Percentiles rank a stretch among this genome's conserved stretches.
Conservation (phyloP, 1,140 invertebrate genomes). For the Pseudomyrmex gracilis region DNA sequence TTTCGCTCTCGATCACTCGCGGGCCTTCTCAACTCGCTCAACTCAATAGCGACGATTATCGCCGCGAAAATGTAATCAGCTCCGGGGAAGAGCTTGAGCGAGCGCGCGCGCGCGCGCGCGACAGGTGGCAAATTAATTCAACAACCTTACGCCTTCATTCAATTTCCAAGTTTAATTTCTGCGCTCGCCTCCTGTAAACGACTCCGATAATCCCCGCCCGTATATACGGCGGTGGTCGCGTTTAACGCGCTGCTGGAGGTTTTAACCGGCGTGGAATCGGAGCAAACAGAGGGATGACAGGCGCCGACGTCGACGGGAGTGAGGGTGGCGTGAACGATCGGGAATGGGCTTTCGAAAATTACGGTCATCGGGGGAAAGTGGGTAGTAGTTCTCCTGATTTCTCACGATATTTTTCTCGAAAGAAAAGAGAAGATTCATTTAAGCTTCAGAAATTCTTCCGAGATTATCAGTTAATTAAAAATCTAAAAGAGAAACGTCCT, state of each 20-base stretch:
- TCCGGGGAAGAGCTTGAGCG: neutral
- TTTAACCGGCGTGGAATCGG: constrained; percentile 46
- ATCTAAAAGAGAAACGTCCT: neutral
- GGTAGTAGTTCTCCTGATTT: neutral
- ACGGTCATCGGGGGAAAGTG: neutral
- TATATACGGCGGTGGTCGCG: constrained; percentile 31
- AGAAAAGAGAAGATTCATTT: neutral
- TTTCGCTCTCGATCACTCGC: constrained; percentile 51
- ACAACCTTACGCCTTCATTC: constrained; percentile 51
- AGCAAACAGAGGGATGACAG: constrained; percentile 46
- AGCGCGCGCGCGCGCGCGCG: constrained; percentile 14
- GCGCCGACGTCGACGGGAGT: neutral
- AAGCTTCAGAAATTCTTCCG: neutral
- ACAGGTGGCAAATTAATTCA: constrained; percentile 67
- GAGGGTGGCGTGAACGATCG: constrained; percentile 21
- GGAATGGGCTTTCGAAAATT: constrained; percentile 40
- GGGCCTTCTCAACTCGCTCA: constrained; percentile 35
- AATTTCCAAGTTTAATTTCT: constrained; percentile 69
- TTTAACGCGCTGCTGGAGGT: constrained; percentile 57
- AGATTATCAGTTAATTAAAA: neutral
- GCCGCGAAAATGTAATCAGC: constrained; percentile 47
- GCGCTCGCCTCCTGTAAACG: constrained; percentile 50
- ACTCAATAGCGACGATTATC: constrained; percentile 56
- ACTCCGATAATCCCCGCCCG: constrained; percentile 50
- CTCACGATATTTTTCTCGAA: constrained; percentile 18